Base-by-base conservation (phyloP, 92 coral and sea anemone genomes). In the Parazoanthus atlanticus region DNA sequence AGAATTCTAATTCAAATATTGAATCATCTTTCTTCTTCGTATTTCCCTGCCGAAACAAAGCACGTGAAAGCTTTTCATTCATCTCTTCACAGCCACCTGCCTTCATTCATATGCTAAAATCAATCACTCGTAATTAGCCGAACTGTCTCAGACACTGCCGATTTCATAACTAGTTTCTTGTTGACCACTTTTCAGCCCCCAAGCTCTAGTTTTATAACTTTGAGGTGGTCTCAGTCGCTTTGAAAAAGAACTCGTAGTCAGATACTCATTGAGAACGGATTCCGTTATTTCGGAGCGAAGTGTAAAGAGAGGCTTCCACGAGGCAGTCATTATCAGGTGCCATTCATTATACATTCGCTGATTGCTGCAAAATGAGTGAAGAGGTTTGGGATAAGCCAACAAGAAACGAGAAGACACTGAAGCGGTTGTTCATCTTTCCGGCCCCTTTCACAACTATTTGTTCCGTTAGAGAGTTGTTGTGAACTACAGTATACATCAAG, bases 101-200 rank as follows among this genome's bases (percentile, higher is more conserved):
- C 15, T 11, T 71, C 78, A 84, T 84, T 84, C 87, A 84, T 84
- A 84, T 84, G 87, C 78, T 70, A 84, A 84, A 52, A 82, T 74
- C 66, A 46, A 74, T 69, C 87, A 69, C 78, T 70, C 32, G 7
- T 70, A 84, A 71, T 84, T 84, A 82, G 78, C 78, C 78, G 41
- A 29, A 19, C 11, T 13, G 64, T 49, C n/a, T n/a, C 31, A 15
- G 78, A 84, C 67, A 71, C 58, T 69, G 19, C 65, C 38, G 78
- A 71, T 71, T 67, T 84, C 36, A 40, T 29, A 71, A 41, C 78
- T 46, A 25, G 77, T 41, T 67, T 84, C 77, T 84, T 38, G 87
- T 69, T 84, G 87, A 69, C 49, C 87, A 84, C 66, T 84, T 84
- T 32, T 84, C 87, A 84, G 87, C 38, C 77, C 87, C 25, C 28